These are phyloP conservation scores for cat (Felis catus) DNA, from an alignment of 2,113 vertebrate genomes.

Conservation along the genomic window F.catus_Fca126_mat1.0 CM031411.1:113540501-113541000, in stretches of 20 bases:
- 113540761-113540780: not conserved
- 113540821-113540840: not conserved
- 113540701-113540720: not conserved
- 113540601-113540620: too few relatives aligned
- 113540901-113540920: not conserved
- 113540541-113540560: not conserved
- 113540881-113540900: not conserved
- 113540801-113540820: not conserved
- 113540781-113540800: not conserved
- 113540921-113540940: not conserved
- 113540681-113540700: too few relatives aligned
- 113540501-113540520: not conserved
- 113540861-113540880: conserved; percentile 15
- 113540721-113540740: not conserved
- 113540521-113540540: not conserved
- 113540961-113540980: not conserved
- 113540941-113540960: conserved; percentile 23
- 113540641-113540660: too few relatives aligned
- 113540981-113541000: too few relatives aligned
- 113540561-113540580: not conserved
- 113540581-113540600: not conserved
- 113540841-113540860: not conserved
- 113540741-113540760: not conserved
- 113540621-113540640: too few relatives aligned
- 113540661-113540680: too few relatives aligned